Evolutionary conservation across 2,113 vertebrate genomes (phyloP).

Genomic region (Coryphaenoides rupestris): DNA sequence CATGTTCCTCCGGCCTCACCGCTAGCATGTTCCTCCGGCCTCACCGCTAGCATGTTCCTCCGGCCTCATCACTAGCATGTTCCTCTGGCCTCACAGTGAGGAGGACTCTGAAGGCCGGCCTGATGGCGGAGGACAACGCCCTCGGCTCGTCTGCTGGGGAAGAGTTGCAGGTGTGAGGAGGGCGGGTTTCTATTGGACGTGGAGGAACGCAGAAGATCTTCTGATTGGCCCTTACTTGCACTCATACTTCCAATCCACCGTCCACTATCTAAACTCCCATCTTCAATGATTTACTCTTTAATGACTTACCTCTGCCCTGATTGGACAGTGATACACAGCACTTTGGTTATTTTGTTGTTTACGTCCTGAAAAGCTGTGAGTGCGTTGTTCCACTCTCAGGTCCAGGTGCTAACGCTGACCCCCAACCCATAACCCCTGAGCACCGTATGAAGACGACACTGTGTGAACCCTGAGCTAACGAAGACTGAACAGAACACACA

Average conservation of each 20-base stretch:
- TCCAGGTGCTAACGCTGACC: background rate
- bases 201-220: slow-evolving; percentile 32
- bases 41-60: background rate
- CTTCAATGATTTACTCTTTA: too few relatives aligned
- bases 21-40: too few relatives aligned
- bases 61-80: background rate
- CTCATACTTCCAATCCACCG: slow-evolving; percentile 20
- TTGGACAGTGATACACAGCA: background rate
- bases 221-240: slow-evolving; percentile 56
- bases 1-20: too few relatives aligned
- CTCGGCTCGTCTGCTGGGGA: slow-evolving; percentile 87
- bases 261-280: background rate
- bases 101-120: slow-evolving; percentile 90
- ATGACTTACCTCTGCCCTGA: too few relatives aligned
- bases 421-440: too few relatives aligned
- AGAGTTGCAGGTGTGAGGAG: slow-evolving; percentile 89
- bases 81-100: slow-evolving; percentile 77
- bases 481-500: too few relatives aligned
- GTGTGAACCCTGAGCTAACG: too few relatives aligned
- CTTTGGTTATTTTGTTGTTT: slow-evolving; percentile 6
- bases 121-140: slow-evolving; percentile 90
- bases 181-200: slow-evolving; percentile 18
- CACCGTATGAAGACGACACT: slow-evolving; percentile 3
- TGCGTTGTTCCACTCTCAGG: slow-evolving; percentile 24
- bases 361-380: slow-evolving; percentile 12